Conservation (phyloP, 2,797 vertebrate species). For the Acipenser oxyrinchus region DNA sequence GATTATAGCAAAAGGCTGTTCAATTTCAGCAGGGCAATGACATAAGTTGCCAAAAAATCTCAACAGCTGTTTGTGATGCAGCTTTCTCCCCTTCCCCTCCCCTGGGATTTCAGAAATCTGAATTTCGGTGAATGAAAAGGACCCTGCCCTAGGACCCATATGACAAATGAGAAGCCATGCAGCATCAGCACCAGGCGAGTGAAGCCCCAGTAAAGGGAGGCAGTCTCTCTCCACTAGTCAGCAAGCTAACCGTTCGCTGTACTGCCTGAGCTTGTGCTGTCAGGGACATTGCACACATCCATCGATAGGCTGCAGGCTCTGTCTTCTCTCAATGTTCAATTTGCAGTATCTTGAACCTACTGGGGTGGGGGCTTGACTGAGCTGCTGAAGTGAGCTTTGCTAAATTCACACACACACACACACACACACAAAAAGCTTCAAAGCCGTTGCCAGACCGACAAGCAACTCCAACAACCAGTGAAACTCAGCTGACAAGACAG, state of each 20-base stretch:
- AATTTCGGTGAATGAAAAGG: constrained; percentile 69
- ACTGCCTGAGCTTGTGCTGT: constrained; percentile 47
- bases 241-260: constrained; percentile 48
- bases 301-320: constrained; percentile 52
- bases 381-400: constrained; percentile 35
- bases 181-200: constrained; percentile 52
- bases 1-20: constrained; percentile 37
- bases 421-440: constrained; percentile 11
- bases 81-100: constrained; percentile 40
- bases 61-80: constrained; percentile 47
- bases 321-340: constrained; percentile 26
- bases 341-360: constrained; percentile 3
- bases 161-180: constrained; percentile 68
- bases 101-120: constrained; percentile 63
- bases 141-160: constrained; percentile 64
- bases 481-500: constrained; percentile 50
- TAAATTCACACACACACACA: constrained; percentile 12
- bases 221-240: constrained; percentile 43
- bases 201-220: constrained; percentile 47
- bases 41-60: constrained; percentile 54
- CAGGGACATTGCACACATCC: constrained; percentile 58
- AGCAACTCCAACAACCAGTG: constrained; percentile 19
- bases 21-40: constrained; percentile 53
- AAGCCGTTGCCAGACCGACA: constrained; percentile 14
- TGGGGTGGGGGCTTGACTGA: constrained; percentile 18